phyloP scores from a whole-genome alignment of 2,797 vertebrate genomes.

The Phrynocephalus guinanensis region DNA sequence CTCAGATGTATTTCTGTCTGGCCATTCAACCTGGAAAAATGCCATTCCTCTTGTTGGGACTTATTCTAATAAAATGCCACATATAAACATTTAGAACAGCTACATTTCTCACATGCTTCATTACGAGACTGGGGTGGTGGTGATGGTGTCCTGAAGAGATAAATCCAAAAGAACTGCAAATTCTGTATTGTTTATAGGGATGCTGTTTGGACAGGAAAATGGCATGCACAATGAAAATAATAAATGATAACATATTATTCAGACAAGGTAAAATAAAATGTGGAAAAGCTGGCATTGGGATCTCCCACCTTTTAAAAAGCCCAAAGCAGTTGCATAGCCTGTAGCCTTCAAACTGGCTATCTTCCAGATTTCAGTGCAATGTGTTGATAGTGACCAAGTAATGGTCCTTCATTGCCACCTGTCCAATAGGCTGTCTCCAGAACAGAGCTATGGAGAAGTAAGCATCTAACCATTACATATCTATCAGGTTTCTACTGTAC shows the following conservation, averaged over 20 bases:
- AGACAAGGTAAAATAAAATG: too few species aligned
- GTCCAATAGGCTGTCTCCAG: slow-evolving; percentile 44
- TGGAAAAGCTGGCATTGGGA: too few species aligned
- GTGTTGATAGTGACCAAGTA: slow-evolving; percentile 20
- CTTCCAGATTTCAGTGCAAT: too few species aligned
- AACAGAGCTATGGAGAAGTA: slow-evolving; percentile 14
- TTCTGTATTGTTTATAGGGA: background rate
- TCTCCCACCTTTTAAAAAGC: background rate
- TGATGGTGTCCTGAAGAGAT: background rate
- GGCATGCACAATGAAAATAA: too few species aligned
- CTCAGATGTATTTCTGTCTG: background rate
- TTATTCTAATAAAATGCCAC: background rate
- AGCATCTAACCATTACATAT: too few species aligned
- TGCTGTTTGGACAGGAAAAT: too few species aligned
- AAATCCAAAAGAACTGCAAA: background rate
- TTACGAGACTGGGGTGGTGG: background rate
- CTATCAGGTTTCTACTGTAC: too few species aligned
- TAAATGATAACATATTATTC: too few species aligned
- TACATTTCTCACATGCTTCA: background rate
- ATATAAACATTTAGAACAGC: background rate
- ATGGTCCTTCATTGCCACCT: background rate
- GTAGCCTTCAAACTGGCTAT: background rate
- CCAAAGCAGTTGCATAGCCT: background rate
- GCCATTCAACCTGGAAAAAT: background rate
- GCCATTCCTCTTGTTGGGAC: background rate